Conservation (phyloP, 2,113 vertebrate species). For the Zosterops japonicus region DNA sequence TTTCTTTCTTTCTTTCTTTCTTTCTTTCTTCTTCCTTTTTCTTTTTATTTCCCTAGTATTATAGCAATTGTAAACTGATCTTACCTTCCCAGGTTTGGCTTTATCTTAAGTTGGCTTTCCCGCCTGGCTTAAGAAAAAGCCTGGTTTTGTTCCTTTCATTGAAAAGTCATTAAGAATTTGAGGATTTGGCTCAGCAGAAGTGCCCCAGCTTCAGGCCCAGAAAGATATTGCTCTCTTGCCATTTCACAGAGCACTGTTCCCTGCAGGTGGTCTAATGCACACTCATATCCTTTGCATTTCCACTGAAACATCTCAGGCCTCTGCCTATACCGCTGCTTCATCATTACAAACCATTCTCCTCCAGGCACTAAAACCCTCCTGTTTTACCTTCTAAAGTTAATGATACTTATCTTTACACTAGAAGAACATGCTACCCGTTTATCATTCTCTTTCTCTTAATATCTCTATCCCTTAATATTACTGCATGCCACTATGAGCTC, state of each 20-base stretch:
- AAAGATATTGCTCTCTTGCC: not conserved
- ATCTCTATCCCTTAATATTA: not conserved
- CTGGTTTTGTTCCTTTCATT: not conserved
- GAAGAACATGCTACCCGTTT: not conserved
- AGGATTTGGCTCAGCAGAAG: not conserved
- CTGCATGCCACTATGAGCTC: not conserved
- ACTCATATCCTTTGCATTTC: constrained; percentile 1
- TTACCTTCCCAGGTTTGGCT: not conserved
- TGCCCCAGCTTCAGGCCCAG: not conserved
- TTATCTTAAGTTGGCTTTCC: not conserved
- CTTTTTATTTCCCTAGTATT: not conserved
- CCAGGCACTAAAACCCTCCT: not conserved
- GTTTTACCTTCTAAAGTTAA: constrained; percentile 26
- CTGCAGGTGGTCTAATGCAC: constrained; percentile 25
- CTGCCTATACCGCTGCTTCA: not conserved
- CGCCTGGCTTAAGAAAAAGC: not conserved
- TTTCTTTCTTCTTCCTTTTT: rapidly evolving
- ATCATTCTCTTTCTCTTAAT: not conserved
- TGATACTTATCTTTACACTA: constrained; percentile 32
- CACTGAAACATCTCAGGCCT: not conserved
- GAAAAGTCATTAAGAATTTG: constrained; percentile 31
- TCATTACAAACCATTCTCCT: constrained; percentile 13
- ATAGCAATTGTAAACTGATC: not conserved
- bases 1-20: rapidly evolving
- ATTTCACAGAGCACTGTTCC: constrained; percentile 30